A percentile compares a stretch with the other conserved stretches of the same genome.
Conservation (phyloP, 2,888 invertebrate species). For the Danaus chrysippus region DNA sequence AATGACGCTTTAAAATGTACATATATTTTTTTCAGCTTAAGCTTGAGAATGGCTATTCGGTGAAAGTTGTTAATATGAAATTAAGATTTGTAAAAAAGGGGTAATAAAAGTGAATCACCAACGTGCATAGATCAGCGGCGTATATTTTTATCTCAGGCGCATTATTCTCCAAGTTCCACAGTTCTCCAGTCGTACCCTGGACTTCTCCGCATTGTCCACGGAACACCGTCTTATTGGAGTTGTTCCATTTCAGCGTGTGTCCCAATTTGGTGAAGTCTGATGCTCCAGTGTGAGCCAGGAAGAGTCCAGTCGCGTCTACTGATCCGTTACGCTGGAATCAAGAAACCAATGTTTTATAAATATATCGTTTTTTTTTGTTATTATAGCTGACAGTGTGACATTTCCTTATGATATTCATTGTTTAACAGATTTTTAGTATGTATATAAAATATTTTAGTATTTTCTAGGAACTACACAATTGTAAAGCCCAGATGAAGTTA, state of each 20-base stretch:
- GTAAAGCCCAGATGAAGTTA: too few species aligned
- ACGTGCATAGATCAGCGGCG: constrained; percentile 89
- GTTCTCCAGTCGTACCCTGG: constrained; percentile 87
- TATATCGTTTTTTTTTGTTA: background rate
- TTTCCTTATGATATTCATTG: background rate
- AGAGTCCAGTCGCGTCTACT: constrained; percentile 84
- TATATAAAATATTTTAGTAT: too few species aligned
- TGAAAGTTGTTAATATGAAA: background rate
- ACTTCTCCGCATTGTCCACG: constrained; percentile 83
- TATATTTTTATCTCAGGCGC: constrained; percentile 82
- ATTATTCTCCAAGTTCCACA: constrained; percentile 85
- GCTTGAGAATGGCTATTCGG: background rate
- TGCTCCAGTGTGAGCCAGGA: constrained; percentile 86
- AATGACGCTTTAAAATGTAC: too few species aligned
- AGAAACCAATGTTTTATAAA: constrained; percentile 27
- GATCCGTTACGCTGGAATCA: constrained; percentile 84
- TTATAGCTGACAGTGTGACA: background rate
- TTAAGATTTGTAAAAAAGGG: background rate
- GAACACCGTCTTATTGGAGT: constrained; percentile 72
- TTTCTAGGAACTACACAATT: too few species aligned
- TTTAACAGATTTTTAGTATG: too few species aligned
- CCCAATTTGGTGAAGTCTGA: constrained; percentile 82
- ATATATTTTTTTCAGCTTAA: background rate
- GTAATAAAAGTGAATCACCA: constrained; percentile 42
- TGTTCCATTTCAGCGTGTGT: constrained; percentile 84